Evolutionary conservation across 23 tunicate species (phyloP), one percentile per base, ranked within the genome.

Genomic region (Halocynthia aurantium): DNA sequence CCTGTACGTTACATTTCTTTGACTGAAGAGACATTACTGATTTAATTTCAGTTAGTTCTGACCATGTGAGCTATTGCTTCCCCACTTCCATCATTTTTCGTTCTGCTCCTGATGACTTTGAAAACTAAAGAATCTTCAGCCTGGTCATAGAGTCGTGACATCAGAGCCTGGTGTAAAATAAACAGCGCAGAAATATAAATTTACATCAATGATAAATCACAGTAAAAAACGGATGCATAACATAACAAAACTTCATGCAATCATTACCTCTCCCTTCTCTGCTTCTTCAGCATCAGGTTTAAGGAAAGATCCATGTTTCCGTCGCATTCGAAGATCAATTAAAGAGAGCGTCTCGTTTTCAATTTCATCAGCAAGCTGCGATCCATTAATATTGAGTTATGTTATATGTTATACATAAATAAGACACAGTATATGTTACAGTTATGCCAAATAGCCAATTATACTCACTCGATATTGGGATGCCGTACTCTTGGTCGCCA

Each of bases 101-200:
- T 63, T 8, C 65, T 66, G 58, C 76, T 67, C 72, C 66, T 82
- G 7, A 75, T 77, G 10, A 82, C 66, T 87, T 87, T 60, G n/a
- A 81, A 7, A 11, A 87, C 86, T 50, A 77, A 49, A 9, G 93
- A 81, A 82, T 87, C 86, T 71, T 87, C 93, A 62, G 93, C 93
- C 74, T 69, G 71, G 53, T 70, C 70, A 60, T 81, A 82, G 51
- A 87, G 65, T 31, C 82, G 86, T 22, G 86, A 70, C 15, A 55
- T 74, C 53, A 87, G 69, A 31, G 72, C 82, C 93, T 87, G 54
- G 44, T 74, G 60, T 61, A 80, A 57, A 76, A 77, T 9, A 57
- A 76, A 57, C 71, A 44, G 15, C 15, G 15, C 63, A 58, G 63
- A n/a, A 15, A 13, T 58, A 58, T 58, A 1, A 58, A 13, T 58